These are phyloP conservation scores for Idris sp. DNA, from an alignment of 1,140 invertebrate genomes.

Conservation along the genomic window DNA sequence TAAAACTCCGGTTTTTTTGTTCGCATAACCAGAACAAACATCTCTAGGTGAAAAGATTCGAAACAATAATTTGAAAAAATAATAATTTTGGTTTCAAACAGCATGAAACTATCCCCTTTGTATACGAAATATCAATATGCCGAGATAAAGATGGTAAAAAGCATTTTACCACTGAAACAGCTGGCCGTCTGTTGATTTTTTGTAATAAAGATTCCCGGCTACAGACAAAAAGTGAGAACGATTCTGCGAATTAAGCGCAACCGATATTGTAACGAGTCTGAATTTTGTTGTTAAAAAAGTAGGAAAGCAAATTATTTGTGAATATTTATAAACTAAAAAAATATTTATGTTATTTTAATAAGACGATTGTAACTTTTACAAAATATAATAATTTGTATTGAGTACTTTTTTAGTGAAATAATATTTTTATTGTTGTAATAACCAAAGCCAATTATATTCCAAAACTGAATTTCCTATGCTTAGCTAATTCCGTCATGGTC, in stretches of 20 bases:
- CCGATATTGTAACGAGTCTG: slow-evolving; percentile 72
- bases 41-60: neutral
- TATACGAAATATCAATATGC: slow-evolving; percentile 53
- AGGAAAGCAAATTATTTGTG: too few species aligned
- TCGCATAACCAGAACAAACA: neutral
- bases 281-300: slow-evolving; percentile 66
- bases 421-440: too few species aligned
- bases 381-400: too few species aligned
- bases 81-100: slow-evolving; percentile 26
- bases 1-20: too few species aligned
- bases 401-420: too few species aligned
- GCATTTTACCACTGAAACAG: slow-evolving; percentile 70
- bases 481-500: too few species aligned
- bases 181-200: slow-evolving; percentile 74
- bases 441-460: too few species aligned
- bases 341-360: too few species aligned
- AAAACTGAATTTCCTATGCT: too few species aligned
- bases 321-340: too few species aligned
- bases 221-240: slow-evolving; percentile 69
- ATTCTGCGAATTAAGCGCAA: slow-evolving; percentile 69
- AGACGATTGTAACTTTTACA: too few species aligned
- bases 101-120: slow-evolving; percentile 30
- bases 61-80: slow-evolving; percentile 27
- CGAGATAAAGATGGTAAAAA: slow-evolving; percentile 51
- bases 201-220: slow-evolving; percentile 73